Conservation (phyloP, 2,113 vertebrate species). For the Mellivora capensis region DNA sequence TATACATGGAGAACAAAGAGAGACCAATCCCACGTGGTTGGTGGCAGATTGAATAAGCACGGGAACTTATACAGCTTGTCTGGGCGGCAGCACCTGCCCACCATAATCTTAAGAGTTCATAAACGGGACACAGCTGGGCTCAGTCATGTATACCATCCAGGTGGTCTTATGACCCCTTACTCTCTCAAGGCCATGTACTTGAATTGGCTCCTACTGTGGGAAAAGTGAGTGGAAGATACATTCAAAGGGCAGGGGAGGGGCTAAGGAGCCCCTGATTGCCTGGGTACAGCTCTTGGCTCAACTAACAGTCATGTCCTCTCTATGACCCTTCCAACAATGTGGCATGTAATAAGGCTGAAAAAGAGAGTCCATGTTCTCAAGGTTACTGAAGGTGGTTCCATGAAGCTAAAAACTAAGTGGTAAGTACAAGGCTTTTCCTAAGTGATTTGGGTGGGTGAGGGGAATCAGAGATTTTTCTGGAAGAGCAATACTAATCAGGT, state of each 20-base stretch:
- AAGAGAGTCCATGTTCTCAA: neutral
- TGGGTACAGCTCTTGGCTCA: neutral
- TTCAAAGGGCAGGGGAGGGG: neutral
- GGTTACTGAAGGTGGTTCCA: neutral
- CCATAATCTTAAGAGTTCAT: neutral
- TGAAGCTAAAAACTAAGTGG: neutral
- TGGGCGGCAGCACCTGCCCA: neutral
- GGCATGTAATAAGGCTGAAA: neutral
- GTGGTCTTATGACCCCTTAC: neutral
- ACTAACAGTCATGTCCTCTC: neutral
- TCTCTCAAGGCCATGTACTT: neutral
- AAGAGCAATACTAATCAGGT: neutral
- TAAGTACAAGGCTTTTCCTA: neutral
- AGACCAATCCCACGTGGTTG: neutral
- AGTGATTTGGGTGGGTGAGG: neutral
- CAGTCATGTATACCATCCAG: neutral
- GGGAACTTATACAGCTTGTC: neutral
- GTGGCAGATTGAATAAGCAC: neutral
- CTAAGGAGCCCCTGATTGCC: neutral
- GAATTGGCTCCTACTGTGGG: neutral
- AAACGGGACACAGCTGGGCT: neutral
- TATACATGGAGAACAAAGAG: neutral
- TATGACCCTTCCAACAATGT: neutral
- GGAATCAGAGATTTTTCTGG: neutral
- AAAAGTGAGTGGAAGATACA: neutral